Percentiles rank a stretch among this genome's conserved stretches.
These are phyloP conservation scores for Oscheius sp. DNA, from an alignment of 1,140 invertebrate genomes.

Conservation along the genomic window DNA sequence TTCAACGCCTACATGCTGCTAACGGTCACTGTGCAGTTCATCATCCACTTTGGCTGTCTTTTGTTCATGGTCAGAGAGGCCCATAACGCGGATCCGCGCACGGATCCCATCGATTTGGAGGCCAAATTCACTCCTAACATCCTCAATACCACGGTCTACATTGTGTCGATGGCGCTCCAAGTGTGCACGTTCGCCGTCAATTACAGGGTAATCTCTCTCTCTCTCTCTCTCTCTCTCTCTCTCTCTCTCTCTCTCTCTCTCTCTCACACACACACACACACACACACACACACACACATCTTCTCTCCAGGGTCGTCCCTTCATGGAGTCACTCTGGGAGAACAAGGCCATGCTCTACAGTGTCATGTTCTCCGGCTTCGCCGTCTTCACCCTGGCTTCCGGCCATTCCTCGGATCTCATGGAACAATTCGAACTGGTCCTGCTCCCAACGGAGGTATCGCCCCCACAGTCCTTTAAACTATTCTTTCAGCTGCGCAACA, in stretches of 20 bases:
- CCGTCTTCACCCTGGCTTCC: conserved; percentile 62
- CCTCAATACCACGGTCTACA: conserved; percentile 94
- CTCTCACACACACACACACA: too few relatives aligned
- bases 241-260: too few relatives aligned
- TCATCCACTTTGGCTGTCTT: conserved; percentile 86
- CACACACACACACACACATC: background rate
- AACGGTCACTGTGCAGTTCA: conserved; percentile 90
- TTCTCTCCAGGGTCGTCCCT: conserved; percentile 81
- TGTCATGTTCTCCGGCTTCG: conserved; percentile 61
- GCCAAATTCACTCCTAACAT: conserved; percentile 86
- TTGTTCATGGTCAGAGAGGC: conserved; percentile 75
- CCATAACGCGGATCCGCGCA: conserved; percentile 51
- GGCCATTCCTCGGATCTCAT: conserved; percentile 62
- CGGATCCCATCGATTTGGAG: conserved; percentile 71
- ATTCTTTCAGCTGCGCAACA: conserved; percentile 63
- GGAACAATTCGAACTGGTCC: conserved; percentile 64
- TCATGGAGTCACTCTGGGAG: conserved; percentile 90
- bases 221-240: conserved; percentile 13
- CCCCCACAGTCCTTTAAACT: background rate
- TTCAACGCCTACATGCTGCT: conserved; percentile 96
- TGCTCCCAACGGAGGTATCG: conserved; percentile 54
- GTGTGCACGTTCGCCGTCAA: conserved; percentile 97
- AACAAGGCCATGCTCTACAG: conserved; percentile 85
- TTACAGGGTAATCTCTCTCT: conserved; percentile 77
- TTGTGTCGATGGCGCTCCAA: conserved; percentile 94